Percentiles rank a stretch among this genome's conserved stretches.
Evolutionary conservation across 1,140 invertebrate genomes (phyloP).

Genomic region (Bradynema listronoti): DNA sequence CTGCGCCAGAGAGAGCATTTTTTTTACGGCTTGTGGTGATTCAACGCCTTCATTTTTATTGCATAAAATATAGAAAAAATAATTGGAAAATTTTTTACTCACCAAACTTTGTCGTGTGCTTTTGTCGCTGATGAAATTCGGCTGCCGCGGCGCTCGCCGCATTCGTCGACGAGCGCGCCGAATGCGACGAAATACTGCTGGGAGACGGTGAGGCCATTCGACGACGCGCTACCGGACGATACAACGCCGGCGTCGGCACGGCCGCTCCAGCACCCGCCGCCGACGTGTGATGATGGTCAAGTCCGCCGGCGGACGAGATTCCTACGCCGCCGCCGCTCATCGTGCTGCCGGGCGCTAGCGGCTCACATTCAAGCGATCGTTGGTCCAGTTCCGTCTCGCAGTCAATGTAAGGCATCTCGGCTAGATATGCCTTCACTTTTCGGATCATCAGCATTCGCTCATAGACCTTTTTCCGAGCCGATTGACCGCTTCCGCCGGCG

Average conservation of each 20-base stretch:
- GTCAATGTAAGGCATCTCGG: conserved; percentile 79
- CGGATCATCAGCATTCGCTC: conserved; percentile 82
- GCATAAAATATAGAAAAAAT: background rate
- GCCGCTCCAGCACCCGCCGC: too few relatives aligned
- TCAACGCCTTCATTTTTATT: conserved; percentile 68
- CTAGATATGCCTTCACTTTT: conserved; percentile 86
- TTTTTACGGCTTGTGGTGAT: conserved; percentile 86
- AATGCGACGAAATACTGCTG: conserved; percentile 68
- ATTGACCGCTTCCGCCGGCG: conserved; percentile 32
- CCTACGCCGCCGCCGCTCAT: too few relatives aligned
- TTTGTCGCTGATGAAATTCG: conserved; percentile 15
- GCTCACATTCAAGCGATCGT: conserved; percentile 82
- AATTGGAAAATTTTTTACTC: background rate
- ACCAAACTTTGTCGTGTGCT: conserved; percentile 12
- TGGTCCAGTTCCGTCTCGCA: conserved; percentile 82
- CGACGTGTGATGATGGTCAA: conserved; percentile 4
- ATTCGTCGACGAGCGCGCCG: conserved; percentile 67
- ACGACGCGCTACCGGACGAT: conserved; percentile 67
- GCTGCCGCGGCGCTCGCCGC: too few relatives aligned
- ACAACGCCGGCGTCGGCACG: too few relatives aligned
- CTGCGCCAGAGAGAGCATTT: conserved; percentile 80
- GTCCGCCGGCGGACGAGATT: conserved; percentile 10
- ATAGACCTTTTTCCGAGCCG: conserved; percentile 53
- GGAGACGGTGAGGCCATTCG: conserved; percentile 81
- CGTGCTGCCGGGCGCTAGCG: conserved; percentile 48